A percentile compares a stretch with the other conserved stretches of the same genome.
These are phyloP conservation scores for Cassiopea andromeda DNA, from an alignment of 30 jellyfish, hydroid and myxozoan species.

Conservation along the genomic window DNA sequence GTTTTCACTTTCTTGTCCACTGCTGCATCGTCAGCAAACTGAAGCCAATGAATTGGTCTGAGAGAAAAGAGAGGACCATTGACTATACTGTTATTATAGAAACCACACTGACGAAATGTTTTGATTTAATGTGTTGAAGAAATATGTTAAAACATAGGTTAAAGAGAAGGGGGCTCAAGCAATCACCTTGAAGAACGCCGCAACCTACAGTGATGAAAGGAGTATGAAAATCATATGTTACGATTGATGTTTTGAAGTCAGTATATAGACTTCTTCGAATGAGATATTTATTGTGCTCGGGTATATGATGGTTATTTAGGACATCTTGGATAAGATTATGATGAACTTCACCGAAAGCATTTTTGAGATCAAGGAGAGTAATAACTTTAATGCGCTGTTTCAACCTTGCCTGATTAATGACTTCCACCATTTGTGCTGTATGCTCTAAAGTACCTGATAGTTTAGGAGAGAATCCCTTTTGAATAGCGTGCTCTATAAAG, in stretches of 20 bases:
- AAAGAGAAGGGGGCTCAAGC: constrained; percentile 8
- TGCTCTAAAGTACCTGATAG: constrained; percentile 36
- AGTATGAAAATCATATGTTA: background rate
- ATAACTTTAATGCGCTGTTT: constrained; percentile 14
- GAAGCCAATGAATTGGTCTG: constrained; percentile 16
- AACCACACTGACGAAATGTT: background rate
- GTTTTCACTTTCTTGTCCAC: constrained; percentile 14
- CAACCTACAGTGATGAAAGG: background rate
- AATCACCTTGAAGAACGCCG: constrained; percentile 31
- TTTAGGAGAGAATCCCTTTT: background rate
- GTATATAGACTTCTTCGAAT: background rate
- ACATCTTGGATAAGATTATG: background rate
- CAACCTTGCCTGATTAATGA: background rate
- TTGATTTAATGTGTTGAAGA: background rate
- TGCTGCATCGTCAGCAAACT: constrained; percentile 50
- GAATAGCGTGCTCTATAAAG: constrained; percentile 1
- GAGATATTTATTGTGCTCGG: background rate
- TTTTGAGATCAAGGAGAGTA: constrained; percentile 43
- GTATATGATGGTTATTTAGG: constrained; percentile 12
- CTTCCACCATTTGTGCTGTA: constrained; percentile 32
- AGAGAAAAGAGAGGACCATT: background rate
- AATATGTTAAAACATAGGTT: constrained; percentile 11
- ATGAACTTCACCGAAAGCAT: constrained; percentile 20
- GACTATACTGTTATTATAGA: background rate
- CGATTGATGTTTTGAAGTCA: constrained; percentile 9